Evolutionary conservation across 1,140 invertebrate species (phyloP).

Genomic region (Drosophila kanapiae): DNA sequence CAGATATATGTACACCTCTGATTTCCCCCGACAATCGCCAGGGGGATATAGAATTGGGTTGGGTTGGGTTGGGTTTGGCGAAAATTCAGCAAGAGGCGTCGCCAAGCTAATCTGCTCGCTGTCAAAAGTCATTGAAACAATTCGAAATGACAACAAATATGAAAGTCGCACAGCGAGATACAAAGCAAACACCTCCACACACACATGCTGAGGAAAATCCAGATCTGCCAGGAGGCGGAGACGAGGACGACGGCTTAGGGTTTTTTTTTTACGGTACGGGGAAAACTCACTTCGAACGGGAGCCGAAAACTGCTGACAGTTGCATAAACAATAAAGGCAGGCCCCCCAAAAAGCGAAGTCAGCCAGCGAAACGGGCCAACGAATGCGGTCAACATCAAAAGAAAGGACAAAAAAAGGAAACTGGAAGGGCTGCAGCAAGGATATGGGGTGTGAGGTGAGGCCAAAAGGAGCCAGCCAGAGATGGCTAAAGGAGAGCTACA

Average conservation of each 20-base stretch:
- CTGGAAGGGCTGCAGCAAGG: constrained; percentile 10
- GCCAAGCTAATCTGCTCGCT: constrained; percentile 76
- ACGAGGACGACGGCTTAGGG: not conserved
- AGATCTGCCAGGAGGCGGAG: constrained; percentile 7
- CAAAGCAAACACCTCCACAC: constrained; percentile 55
- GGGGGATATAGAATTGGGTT: not conserved
- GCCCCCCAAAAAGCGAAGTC: constrained; percentile 41
- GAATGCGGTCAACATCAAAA: constrained; percentile 81
- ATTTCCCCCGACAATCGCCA: constrained; percentile 59
- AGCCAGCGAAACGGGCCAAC: constrained; percentile 42
- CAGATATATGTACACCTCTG: constrained; percentile 31
- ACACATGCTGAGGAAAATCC: constrained; percentile 3
- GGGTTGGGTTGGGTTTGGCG: not conserved
- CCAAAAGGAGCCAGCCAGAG: constrained; percentile 15
- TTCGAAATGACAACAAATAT: constrained; percentile 82
- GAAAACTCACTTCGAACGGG: constrained; percentile 51
- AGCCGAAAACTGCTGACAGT: constrained; percentile 77
- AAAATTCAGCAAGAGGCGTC: constrained; percentile 53
- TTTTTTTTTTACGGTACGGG: constrained; percentile 2
- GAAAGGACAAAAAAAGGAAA: constrained; percentile 30
- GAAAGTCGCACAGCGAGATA: constrained; percentile 59
- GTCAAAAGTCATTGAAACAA: constrained; percentile 81
- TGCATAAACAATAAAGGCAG: constrained; percentile 79
- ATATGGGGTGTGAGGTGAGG: constrained; percentile 17
- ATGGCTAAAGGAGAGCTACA: constrained; percentile 47